phyloP scores from a whole-genome alignment of 2,113 vertebrate species.

The Sinocyclocheilus grahami region DNA sequence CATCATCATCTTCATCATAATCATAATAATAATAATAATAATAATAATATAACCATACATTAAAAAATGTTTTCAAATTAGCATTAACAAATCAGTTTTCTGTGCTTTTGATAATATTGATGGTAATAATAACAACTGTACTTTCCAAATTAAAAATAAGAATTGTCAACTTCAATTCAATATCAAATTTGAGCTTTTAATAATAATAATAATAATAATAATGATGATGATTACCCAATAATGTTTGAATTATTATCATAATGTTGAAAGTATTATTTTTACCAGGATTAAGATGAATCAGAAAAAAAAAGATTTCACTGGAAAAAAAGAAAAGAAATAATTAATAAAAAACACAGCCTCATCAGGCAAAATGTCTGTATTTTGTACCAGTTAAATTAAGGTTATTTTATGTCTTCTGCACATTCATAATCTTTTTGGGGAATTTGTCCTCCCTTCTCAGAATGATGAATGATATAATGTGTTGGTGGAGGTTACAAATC shows the following conservation, averaged over 20 bases:
- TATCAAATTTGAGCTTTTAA: background rate
- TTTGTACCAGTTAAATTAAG: background rate
- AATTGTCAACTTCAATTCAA: background rate
- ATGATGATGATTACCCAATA: background rate
- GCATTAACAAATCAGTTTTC: background rate
- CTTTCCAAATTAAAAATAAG: background rate
- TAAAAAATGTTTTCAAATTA: background rate
- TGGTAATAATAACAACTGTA: background rate
- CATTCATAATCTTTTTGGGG: background rate
- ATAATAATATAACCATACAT: background rate
- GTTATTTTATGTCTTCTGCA: constrained; percentile 19
- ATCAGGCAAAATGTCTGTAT: background rate
- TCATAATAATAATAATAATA: background rate
- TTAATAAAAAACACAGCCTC: background rate
- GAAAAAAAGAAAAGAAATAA: background rate
- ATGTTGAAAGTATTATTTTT: background rate
- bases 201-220: background rate
- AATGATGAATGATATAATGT: background rate
- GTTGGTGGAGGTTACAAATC: background rate
- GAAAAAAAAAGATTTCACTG: background rate
- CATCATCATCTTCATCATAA: too few relatives aligned
- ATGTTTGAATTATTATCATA: too few relatives aligned
- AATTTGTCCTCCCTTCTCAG: background rate
- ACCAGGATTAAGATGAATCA: background rate
- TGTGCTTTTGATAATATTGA: background rate